Base-by-base conservation (phyloP, 2,888 invertebrate species). In the Azorinus chamasolen region DNA sequence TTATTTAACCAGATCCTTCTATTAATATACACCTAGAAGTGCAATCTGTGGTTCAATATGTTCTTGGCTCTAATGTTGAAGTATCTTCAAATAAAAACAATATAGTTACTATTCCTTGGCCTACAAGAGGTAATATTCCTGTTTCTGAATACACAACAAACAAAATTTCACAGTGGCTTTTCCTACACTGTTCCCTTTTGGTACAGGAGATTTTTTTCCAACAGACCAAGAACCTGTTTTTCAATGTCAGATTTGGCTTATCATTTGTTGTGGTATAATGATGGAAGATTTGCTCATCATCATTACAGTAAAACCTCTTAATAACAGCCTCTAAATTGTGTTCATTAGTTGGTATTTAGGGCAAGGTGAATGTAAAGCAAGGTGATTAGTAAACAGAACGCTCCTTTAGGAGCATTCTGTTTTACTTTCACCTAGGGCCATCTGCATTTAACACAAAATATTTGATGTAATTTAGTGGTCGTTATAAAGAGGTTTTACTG, bases 111-210 rank as follows among this genome's bases (percentile, higher is more conserved):
- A 73, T 78, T 51, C 66, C 78, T 16, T 85, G 81, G 79, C 83
- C 85, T 12, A 76, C 83, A 39, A 48, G 78, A 25, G 58, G 53
- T n/a, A 76, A 72, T 18, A 18, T 27, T 2, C 83, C 83, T 27
- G 8, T 83, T 3, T 80, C 85, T 27, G 85, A 83, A 71, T 83
- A 79, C 20, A 83, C 82, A 53, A 75, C 69, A 48, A 53, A 63
- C 50, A 77, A 69, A 80, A 79, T 43, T 83, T 83, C 37, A 66
- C 77, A 12, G 22, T 79, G n/a, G 72, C 78, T 4, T 85, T 83
- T 68, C 83, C 83, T 12, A 53, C 50, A 48, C 27, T 83, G 12
- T 85, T 83, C 61, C 83, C 84, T n/a, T 71, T 61, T 76, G 84
- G 69, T 2, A 32, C n/a, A 20, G 81, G 65, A 14, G 86, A 86